Evolutionary conservation across 1,140 invertebrate genomes (phyloP), one percentile per base, ranked within the genome.

Genomic region (Leguminivora glycinivorella): DNA sequence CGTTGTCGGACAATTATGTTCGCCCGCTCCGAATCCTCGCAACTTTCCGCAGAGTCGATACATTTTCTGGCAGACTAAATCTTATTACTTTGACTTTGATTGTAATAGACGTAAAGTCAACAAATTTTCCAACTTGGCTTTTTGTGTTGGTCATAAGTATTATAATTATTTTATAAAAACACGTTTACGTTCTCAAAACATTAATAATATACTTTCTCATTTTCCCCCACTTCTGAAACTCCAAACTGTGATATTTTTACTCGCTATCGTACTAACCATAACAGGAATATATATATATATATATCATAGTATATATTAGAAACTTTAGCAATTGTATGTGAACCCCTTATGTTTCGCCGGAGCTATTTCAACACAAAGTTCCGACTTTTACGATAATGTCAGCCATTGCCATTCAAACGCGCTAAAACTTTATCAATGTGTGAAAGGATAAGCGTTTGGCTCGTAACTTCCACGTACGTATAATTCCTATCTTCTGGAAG

Each of bases 351-450:
- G 89, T 91, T 90, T 89, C 82, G 86, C 71, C 72, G 80, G 80
- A 81, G 87, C 85, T 85, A 82, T 89, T 85, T 81, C 84, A 82
- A 88, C 83, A 81, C 83, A 88, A 90, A 91, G 86, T 91, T 88
- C 77, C 86, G 75, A 86, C 89, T 91, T 91, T 91, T 91, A 91
- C 89, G 89, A 89, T 91, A 89, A 91, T 91, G 87, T 86, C 87
- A 89, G 87, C 84, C 89, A 85, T 91, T 89, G 87, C 89, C 85
- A 89, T 91, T 89, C 89, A 88, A 88, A 89, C 86, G 81, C 83
- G 87, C 82, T 87, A 82, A 85, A 91, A 90, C 85, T 91, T 91
- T 88, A 88, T 88, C 87, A 88, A 88, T 91, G 87, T 88, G 83
- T 78, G 82, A 85, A 87, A 83, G 87, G 87, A 89, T 89, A 87